Percentiles rank a stretch among this genome's conserved stretches.
These are phyloP conservation scores for Takifugu ocellatus DNA, from an alignment of 2,797 vertebrate species.

Conservation along the genomic window DNA sequence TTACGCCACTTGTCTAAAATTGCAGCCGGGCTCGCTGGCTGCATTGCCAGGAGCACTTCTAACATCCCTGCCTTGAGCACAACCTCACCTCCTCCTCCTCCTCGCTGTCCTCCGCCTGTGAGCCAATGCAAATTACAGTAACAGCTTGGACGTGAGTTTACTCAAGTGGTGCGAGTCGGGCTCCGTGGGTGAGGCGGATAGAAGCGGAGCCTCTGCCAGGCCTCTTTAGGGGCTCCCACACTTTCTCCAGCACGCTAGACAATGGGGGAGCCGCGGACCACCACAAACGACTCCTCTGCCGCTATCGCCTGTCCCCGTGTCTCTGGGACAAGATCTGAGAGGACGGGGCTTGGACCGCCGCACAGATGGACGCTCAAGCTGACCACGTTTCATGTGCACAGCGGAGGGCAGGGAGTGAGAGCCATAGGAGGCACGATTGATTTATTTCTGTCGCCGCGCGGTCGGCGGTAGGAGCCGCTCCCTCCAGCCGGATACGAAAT, in stretches of 20 bases:
- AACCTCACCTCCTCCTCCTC: slow-evolving; percentile 64
- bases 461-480: slow-evolving; percentile 12
- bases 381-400: slow-evolving; percentile 19
- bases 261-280: slow-evolving; percentile 60
- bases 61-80: slow-evolving; percentile 67
- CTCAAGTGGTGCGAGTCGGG: slow-evolving; percentile 71
- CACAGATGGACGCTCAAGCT: slow-evolving; percentile 41
- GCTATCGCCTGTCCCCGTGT: slow-evolving; percentile 40
- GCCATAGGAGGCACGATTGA: slow-evolving; percentile 1
- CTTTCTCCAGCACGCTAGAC: slow-evolving; percentile 62
- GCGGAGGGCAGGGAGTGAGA: slow-evolving; percentile 17
- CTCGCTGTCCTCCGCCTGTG: slow-evolving; percentile 58
- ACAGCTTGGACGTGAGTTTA: slow-evolving; percentile 75
- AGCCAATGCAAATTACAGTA: slow-evolving; percentile 78
- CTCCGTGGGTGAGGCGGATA: slow-evolving; percentile 68
- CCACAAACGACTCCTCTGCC: slow-evolving; percentile 57
- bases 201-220: slow-evolving; percentile 64
- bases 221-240: slow-evolving; percentile 66
- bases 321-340: slow-evolving; percentile 45
- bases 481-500: slow-evolving; percentile 22
- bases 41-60: slow-evolving; percentile 71
- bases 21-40: slow-evolving; percentile 53
- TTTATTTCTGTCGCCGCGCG: no score
- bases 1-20: slow-evolving; percentile 56
- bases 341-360: slow-evolving; percentile 27